These are phyloP conservation scores for rabbit (Oryctolagus cuniculus) DNA, from an alignment of 2,113 vertebrate species.

Conservation along the genomic window mOryCun1.1 NC_091441.1:121081001-121081500, in stretches of 20 bases:
- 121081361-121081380: too few relatives aligned
- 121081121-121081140: background rate
- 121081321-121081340: too few relatives aligned
- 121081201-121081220: background rate
- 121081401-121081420: background rate
- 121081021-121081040: background rate
- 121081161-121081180: background rate
- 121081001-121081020: background rate
- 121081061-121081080: background rate
- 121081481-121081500: background rate
- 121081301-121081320: too few relatives aligned
- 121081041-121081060: background rate
- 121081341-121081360: background rate
- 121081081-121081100: background rate
- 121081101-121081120: background rate
- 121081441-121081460: background rate
- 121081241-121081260: background rate
- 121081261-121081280: background rate
- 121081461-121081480: background rate
- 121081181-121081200: background rate
- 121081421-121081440: background rate
- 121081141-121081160: background rate
- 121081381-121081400: background rate
- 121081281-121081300: too few relatives aligned
- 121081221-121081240: background rate